These are phyloP conservation scores for Patella ulyssiponensis DNA, from an alignment of 2,888 invertebrate species.

Conservation along the genomic window DNA sequence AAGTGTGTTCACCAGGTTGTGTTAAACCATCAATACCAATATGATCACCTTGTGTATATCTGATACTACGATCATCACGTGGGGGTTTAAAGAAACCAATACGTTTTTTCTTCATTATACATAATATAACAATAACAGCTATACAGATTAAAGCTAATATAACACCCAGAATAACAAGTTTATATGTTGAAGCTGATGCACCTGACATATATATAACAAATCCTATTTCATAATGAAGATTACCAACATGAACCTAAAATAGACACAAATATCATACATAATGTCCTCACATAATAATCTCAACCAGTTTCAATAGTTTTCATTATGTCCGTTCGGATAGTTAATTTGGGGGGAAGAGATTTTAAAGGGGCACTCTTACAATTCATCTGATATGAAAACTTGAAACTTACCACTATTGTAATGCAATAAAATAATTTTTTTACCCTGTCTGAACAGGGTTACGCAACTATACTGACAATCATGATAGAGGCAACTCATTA, in stretches of 20 bases:
- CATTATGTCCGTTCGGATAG: no score
- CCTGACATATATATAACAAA: constrained; percentile 45
- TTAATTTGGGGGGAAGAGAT: no score
- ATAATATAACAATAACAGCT: constrained; percentile 43
- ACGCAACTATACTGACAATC: no score
- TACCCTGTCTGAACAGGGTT: no score
- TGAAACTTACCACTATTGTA: no score
- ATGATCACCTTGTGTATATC: constrained; percentile 24
- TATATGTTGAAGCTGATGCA: constrained; percentile 26
- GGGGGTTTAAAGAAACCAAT: constrained; percentile 47
- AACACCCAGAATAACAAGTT: constrained; percentile 45
- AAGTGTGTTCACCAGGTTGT: constrained; percentile 20
- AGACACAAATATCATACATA: constrained; percentile 9
- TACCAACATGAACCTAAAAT: constrained; percentile 57
- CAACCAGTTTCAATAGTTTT: no score
- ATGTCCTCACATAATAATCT: constrained; percentile 37
- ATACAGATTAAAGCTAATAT: constrained; percentile 48
- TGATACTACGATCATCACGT: not conserved
- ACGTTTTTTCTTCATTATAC: constrained; percentile 52
- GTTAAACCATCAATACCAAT: constrained; percentile 19
- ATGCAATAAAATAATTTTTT: no score
- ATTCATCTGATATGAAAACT: no score
- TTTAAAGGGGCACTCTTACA: no score
- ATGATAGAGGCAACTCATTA: no score
- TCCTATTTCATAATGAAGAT: constrained; percentile 53